Base-by-base conservation (phyloP, 2,113 vertebrate species). In the Platycercus adscitus region DNA sequence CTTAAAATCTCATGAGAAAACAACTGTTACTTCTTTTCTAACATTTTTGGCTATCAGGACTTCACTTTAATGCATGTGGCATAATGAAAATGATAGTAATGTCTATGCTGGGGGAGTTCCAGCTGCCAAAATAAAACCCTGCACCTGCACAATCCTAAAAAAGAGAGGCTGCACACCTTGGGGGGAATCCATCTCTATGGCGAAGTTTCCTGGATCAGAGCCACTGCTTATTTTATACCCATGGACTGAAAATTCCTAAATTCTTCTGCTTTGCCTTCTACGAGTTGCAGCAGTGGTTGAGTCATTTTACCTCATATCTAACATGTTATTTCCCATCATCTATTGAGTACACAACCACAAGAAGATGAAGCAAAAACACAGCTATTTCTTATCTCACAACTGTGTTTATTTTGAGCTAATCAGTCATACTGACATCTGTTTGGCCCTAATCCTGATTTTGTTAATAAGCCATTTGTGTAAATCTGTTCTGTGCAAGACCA, bases 311-410 rank as follows among this genome's bases (percentile, higher is more conserved):
- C 68, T 95, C 94, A 91, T 96, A 91, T 88, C 93, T 92, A 93
- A 87, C 77, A 49, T 93, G 89, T 84, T 76, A 92, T 95, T 97
- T 96, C 91, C 89, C 88, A 81, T 95, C 93, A 95, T 92, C 75
- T 91, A 64, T 56, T 85, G 81, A 76, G 85, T 72, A 87, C 0
- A 4, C 56, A 93, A 86, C 92, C 80, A 86, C 93, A 97, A 96
- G 91, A 91, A 96, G 96, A 93, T 95, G 96, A 95, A 89, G 78
- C 50, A 93, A 94, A 96, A 96, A 28, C 31, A 50, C 39, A 14
- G 71, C 66, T 90, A 96, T 95, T 96, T 95, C 97, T 97, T 97
- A 98, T 96, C 97, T 97, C 91, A 92, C 93, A 97, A 96, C 94
- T 89, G 86, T 94, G 95, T 96, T 94, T 96, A 91, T 95, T 71